Evolutionary conservation across 2,113 vertebrate species (phyloP), one percentile per base, ranked within the genome.

Genomic region (Proterorhinus semilunaris): DNA sequence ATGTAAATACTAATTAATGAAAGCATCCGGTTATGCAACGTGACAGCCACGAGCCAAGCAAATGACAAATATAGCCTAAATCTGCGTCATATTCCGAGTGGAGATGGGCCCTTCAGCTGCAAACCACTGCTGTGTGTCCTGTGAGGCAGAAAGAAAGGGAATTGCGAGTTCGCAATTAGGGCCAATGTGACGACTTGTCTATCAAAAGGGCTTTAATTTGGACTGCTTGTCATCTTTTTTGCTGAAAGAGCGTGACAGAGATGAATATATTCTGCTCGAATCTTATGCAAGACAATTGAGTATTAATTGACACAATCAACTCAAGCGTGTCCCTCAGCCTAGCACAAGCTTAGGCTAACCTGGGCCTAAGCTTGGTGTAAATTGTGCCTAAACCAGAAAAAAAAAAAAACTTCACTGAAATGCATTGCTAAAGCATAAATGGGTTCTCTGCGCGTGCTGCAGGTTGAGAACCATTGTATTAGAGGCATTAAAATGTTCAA

Each of bases 1-100:
- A 87, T 87, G 69, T 81, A 83, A 83, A 90, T 86, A 83, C 80
- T 87, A 87, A 91, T 89, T 90, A 89, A 88, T 83, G 74, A 83
- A 87, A 82, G 62, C 51, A 43, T 48, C 44, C 53, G 0, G 36
- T 88, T 82, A 83, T 66, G 74, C 65, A 88, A 87, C 17, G 63
- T 42, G 36, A 47, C 68, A 69, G 75, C 87, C 65, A 5, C 10
- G 36, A 80, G 82, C 71, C 66, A 63, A 62, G 68, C 17, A 74
- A 77, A 68, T 0, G 57, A 66, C 76, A 84, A 81, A 80, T 71
- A 86, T 82, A 79, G 76, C 80, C 79, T 12, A 6, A 78, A 72
- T 86, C 78, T 74, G 79, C 74, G 46, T 76, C 48, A 59, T 76
- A 61, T 74, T 75, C 67, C 27, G 57, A 79, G 80, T 79, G 55